Conservation (phyloP, 2,797 vertebrate species). For the Merluccius polli region DNA sequence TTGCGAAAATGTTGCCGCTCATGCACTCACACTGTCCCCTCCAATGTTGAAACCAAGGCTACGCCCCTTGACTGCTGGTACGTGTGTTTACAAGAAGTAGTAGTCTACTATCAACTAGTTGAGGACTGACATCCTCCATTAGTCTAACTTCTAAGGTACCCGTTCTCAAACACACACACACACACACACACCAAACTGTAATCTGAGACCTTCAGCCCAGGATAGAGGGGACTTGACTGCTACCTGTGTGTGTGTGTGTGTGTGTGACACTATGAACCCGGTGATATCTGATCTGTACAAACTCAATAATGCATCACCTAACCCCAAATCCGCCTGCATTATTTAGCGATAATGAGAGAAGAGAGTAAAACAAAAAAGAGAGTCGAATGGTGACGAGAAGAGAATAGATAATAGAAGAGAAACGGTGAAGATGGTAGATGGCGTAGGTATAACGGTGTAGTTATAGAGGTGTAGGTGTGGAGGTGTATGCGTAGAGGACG, state of each 20-base stretch:
- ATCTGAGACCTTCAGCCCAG: not conserved
- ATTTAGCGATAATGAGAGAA: constrained; percentile 49
- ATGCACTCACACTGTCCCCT: not conserved
- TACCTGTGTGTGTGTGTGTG: not conserved
- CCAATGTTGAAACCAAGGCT: too few relatives aligned
- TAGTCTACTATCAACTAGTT: too few relatives aligned
- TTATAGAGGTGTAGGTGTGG: too few relatives aligned
- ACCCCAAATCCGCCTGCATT: constrained; percentile 60
- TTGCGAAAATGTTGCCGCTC: not conserved
- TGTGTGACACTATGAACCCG: constrained; percentile 73
- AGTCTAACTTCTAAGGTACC: not conserved
- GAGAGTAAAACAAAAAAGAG: not conserved
- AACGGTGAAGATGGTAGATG: not conserved
- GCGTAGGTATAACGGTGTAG: too few relatives aligned
- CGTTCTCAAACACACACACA: constrained; percentile 5
- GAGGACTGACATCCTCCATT: not conserved
- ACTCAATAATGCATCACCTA: constrained; percentile 76
- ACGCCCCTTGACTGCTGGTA: not conserved
- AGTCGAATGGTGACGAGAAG: not conserved
- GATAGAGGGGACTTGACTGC: not conserved
- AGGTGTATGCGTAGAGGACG: not conserved
- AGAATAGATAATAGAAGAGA: too few relatives aligned
- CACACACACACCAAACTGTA: constrained; percentile 21
- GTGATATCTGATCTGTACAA: constrained; percentile 75
- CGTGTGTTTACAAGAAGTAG: not conserved